Percentiles rank a stretch among this genome's conserved stretches.
These are phyloP conservation scores for Nysson spinosus DNA, from an alignment of 2,888 invertebrate species.

Conservation along the genomic window DNA sequence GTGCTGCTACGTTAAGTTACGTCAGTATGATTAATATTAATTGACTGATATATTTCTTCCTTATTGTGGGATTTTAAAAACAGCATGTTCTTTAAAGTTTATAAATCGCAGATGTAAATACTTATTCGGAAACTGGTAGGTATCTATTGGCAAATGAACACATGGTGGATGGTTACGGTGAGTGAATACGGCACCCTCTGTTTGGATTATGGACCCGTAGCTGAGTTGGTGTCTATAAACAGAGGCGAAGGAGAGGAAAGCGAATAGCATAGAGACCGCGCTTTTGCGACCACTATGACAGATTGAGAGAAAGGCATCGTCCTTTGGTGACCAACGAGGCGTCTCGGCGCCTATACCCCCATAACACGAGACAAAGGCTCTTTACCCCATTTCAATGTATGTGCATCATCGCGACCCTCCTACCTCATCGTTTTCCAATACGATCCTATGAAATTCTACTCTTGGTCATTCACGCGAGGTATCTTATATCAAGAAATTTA, in stretches of 20 bases:
- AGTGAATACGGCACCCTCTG: constrained; percentile 71
- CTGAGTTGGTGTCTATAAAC: constrained; percentile 70
- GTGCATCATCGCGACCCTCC: constrained; percentile 26
- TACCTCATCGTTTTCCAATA: constrained; percentile 15
- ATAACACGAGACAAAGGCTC: constrained; percentile 46
- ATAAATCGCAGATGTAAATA: constrained; percentile 18
- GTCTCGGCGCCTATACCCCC: constrained; percentile 62
- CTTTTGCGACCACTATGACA: constrained; percentile 66
- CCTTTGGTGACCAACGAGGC: constrained; percentile 71
- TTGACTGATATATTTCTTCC: no score
- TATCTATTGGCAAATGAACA: constrained; percentile 60
- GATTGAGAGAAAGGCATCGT: constrained; percentile 65
- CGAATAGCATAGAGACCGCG: constrained; percentile 41
- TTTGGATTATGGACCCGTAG: constrained; percentile 72
- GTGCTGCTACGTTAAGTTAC: background rate
- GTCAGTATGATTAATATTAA: background rate
- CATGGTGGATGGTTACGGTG: constrained; percentile 73
- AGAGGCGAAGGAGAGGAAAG: constrained; percentile 58
- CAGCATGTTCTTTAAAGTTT: constrained; percentile 18
- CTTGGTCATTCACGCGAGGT: constrained; percentile 45
- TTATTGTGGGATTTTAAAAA: background rate
- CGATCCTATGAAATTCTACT: constrained; percentile 21
- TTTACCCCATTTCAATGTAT: constrained; percentile 55
- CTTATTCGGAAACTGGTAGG: constrained; percentile 34
- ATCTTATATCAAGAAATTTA: constrained; percentile 20